Base-by-base conservation (phyloP, 2,797 vertebrate genomes). In the Carapus acus region DNA sequence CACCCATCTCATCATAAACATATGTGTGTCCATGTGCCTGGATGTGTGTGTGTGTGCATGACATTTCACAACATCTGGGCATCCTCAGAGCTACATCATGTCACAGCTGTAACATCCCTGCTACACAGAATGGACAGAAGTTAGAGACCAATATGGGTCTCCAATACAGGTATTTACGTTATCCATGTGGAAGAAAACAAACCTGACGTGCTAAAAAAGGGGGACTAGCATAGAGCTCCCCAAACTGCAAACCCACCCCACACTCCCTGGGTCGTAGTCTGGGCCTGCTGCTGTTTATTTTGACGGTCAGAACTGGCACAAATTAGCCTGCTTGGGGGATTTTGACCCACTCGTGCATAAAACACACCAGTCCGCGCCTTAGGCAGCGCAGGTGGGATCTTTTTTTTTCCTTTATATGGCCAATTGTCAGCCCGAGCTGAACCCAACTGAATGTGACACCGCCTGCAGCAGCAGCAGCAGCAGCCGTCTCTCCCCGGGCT, bases 211-310 rank as follows among this genome's bases (percentile, higher is more conserved):
- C 29, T 14, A 56, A 55, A 58, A 62, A 59, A 69, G 65, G 59
- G 73, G 65, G 54, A 70, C 12, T 1, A n/a, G 21, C 45, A 29
- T 29, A 6, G 6, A 6, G 31, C 31, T 33, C 8, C 3, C 31
- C 9, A 33, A 16, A 13, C 38, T 49, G 57, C 57, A 52, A 65
- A 4, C 9, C 5, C 24, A 27, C 24, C 48, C 60, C 49, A 19
- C 23, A 6, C 6, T 12, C 14, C 39, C 16, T 34, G 31, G 49
- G 21, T n/a, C 17, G 38, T 31, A n/a, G 27, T 33, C 49, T 41
- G 45, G 68, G 66, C 62, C 62, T 51, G 38, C 0, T 54, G 55
- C 1, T 77, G 75, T 73, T 76, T 76, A 68, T 72, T 72, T 62
- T 64, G 56, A 67, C 46, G 47, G 47, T 31, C 59, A 58, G 31